Base-by-base conservation (phyloP, 2,797 vertebrate species). In the Bryconaethiops microstoma region DNA sequence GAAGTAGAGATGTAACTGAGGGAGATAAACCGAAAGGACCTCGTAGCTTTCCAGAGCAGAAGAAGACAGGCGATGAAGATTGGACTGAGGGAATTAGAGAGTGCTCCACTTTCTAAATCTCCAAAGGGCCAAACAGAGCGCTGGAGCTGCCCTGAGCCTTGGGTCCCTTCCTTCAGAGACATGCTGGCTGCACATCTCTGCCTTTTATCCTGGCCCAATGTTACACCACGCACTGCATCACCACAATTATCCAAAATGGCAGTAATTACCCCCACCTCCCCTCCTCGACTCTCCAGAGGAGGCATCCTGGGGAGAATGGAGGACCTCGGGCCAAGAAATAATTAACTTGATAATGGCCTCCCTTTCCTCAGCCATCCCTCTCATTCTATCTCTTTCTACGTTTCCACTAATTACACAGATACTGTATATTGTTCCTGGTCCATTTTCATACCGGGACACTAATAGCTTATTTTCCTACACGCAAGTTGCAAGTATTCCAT, bases 331-430 rank as follows among this genome's bases (percentile, higher is more conserved):
- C 89, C 85, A 86, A 89, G 83, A 90, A 88, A 91, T 92, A 92
- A 92, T 92, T 92, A 91, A 89, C 87, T 91, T 88, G 87, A 90
- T 92, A 91, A 92, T 90, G 87, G 87, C 72, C 86, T 88, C 68
- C 81, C 82, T 86, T 84, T 80, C 79, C 85, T 71, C 77, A 72
- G 78, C 77, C 78, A 76, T 84, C 83, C 83, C 80, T 86, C 80
- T 84, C 74, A 74, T 83, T 83, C 82, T 60, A 67, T 86, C 78
- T 76, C 77, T 80, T 80, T 79, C 73, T 83, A 84, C 76, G 83
- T 85, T 86, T 85, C 67, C 72, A 83, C 77, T 82, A 88, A 84
- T 87, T 85, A 85, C 75, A 67, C 54, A 83, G 77, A 75, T 78
- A 62, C 71, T 42, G 40, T 69, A 71, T 84, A 79, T 82, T 83